Conservation (phyloP, 2,888 invertebrate species). For the Nomada hirtipes region DNA sequence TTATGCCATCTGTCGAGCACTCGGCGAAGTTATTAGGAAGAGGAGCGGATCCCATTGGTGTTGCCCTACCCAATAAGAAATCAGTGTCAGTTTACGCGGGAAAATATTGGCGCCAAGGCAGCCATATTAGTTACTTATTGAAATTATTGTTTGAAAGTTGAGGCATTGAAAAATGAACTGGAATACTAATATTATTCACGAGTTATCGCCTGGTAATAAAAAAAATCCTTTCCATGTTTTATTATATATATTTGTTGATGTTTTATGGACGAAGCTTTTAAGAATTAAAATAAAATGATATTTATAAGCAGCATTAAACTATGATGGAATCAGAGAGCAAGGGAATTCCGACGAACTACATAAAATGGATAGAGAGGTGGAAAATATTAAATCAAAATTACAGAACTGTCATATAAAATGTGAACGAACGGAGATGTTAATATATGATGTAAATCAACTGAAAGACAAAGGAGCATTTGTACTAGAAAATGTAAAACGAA, state of each 20-base stretch:
- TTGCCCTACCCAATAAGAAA: slow-evolving; percentile 45
- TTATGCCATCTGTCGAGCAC: slow-evolving; percentile 70
- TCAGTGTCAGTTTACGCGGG: slow-evolving; percentile 64
- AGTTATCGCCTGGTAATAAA: neutral
- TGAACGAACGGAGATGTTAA: slow-evolving; percentile 45
- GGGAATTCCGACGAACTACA: neutral
- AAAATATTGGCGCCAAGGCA: slow-evolving; percentile 36
- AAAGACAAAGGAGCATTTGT: slow-evolving; percentile 58
- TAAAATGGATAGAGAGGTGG: slow-evolving; percentile 31
- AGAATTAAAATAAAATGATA: neutral
- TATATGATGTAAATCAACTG: slow-evolving; percentile 37
- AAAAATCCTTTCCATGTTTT: neutral
- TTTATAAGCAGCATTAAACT: neutral
- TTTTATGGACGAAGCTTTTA: neutral
- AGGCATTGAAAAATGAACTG: neutral
- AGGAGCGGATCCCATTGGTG: slow-evolving; percentile 52
- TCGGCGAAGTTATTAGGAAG: slow-evolving; percentile 5
- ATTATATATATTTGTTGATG: neutral
- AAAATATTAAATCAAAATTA: slow-evolving; percentile 36
- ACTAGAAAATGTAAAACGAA: slow-evolving; percentile 44
- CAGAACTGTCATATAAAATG: slow-evolving; percentile 36
- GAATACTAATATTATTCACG: neutral
- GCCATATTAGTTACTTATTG: slow-evolving; percentile 47
- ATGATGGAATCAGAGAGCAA: neutral
- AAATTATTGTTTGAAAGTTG: neutral